Evolutionary conservation across 2,113 vertebrate genomes (phyloP).

Genomic region (Macaca fascicularis): DNA sequence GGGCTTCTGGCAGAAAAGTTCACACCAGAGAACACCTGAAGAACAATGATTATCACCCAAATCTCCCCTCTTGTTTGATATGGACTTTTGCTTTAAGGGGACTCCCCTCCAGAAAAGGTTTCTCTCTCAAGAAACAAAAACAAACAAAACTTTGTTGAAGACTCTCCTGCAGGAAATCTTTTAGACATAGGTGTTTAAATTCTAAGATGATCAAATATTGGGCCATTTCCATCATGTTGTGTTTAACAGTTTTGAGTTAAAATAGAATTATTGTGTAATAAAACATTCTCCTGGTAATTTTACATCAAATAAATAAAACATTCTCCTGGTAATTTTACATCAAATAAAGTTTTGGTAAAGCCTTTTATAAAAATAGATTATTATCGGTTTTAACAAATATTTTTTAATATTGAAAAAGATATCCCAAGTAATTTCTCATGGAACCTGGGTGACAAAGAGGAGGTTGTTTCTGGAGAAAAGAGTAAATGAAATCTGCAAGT

Average conservation of each 20-base stretch:
- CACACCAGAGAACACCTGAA: not conserved
- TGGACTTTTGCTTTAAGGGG: not conserved
- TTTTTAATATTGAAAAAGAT: not conserved
- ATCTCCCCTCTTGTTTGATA: not conserved
- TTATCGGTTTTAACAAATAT: not conserved
- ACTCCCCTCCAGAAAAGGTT: not conserved
- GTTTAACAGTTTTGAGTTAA: not conserved
- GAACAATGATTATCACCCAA: not conserved
- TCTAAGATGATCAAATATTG: slow-evolving; percentile 9
- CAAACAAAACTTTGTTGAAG: not conserved
- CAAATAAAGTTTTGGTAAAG: not conserved
- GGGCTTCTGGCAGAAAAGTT: not conserved
- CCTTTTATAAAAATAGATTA: not conserved
- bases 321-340: not conserved
- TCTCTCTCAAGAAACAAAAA: not conserved
- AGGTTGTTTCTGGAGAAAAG: slow-evolving; percentile 1
- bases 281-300: not conserved
- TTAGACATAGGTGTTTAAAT: not conserved
- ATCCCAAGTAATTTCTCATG: not conserved
- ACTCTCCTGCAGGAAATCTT: not conserved
- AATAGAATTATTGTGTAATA: not conserved
- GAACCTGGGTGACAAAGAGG: slow-evolving; percentile 3
- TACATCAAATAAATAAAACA: not conserved
- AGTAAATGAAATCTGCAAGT: not conserved
- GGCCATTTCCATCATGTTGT: not conserved